Evolutionary conservation across 2,888 invertebrate genomes (phyloP).

Genomic region (Celastrina argiolus): DNA sequence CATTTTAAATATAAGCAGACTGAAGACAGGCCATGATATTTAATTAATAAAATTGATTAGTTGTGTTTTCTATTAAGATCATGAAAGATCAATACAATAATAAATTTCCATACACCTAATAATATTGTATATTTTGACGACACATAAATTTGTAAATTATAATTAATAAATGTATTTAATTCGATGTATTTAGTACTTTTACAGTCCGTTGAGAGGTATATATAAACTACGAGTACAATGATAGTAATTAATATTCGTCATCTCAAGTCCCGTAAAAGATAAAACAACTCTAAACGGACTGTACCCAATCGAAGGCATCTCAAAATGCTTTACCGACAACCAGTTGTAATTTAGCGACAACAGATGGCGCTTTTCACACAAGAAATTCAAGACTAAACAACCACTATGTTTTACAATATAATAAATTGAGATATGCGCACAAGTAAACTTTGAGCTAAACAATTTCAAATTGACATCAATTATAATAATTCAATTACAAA

Average conservation of each 20-base stretch:
- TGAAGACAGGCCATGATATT: neutral
- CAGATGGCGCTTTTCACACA: neutral
- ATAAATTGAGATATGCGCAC: neutral
- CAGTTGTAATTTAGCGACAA: neutral
- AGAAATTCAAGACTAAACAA: neutral
- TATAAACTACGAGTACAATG: no score
- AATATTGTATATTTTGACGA: constrained; percentile 16
- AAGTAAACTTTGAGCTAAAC: neutral
- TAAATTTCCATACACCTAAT: neutral
- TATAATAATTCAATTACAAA: constrained; percentile 1
- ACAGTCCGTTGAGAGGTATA: no score
- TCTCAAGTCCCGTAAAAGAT: no score
- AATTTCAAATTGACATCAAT: constrained; percentile 8
- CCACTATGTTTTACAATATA: neutral
- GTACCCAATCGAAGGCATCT: neutral
- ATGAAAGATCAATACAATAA: neutral
- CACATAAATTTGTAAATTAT: neutral
- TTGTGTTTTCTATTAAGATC: neutral
- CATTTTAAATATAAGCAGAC: neutral
- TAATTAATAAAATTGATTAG: neutral
- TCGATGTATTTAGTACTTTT: no score
- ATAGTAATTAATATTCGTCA: no score
- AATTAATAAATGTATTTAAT: neutral
- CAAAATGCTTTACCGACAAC: neutral
- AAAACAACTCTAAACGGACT: no score